Evolutionary conservation across 2,113 vertebrate species (phyloP).

Genomic region (Heterochromis multidens): DNA sequence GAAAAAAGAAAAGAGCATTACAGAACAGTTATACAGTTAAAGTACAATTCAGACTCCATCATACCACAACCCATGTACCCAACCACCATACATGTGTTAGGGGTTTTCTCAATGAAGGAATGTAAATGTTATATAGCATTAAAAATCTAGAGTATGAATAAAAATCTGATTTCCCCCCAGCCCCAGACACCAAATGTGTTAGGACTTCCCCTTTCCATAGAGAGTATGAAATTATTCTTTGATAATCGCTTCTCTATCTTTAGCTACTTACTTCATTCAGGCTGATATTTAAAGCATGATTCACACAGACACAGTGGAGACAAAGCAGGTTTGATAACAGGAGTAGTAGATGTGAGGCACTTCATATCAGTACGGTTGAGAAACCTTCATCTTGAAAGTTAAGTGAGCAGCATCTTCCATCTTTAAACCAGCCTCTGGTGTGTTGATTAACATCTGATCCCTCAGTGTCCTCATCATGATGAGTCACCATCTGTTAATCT

Average conservation of each 20-base stretch:
- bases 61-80: not conserved
- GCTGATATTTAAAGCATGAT: not conserved
- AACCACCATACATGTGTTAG: not conserved
- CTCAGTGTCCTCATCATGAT: not conserved
- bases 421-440: not conserved
- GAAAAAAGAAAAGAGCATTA: not conserved
- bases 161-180: not conserved
- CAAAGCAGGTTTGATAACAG: not conserved
- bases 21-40: not conserved
- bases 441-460: not conserved
- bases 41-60: not conserved
- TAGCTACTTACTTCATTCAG: not conserved
- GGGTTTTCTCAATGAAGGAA: slow-evolving; percentile 15
- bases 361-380: slow-evolving; percentile 32
- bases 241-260: not conserved
- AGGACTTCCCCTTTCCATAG: not conserved
- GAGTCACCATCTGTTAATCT: not conserved
- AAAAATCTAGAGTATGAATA: not conserved
- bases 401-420: not conserved
- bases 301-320: not conserved
- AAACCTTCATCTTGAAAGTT: not conserved
- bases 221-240: not conserved
- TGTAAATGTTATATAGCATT: slow-evolving; percentile 10
- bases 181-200: not conserved
- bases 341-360: slow-evolving; percentile 52